Conservation (phyloP, 2,113 vertebrate species). For the Planiliza haematocheilus region DNA sequence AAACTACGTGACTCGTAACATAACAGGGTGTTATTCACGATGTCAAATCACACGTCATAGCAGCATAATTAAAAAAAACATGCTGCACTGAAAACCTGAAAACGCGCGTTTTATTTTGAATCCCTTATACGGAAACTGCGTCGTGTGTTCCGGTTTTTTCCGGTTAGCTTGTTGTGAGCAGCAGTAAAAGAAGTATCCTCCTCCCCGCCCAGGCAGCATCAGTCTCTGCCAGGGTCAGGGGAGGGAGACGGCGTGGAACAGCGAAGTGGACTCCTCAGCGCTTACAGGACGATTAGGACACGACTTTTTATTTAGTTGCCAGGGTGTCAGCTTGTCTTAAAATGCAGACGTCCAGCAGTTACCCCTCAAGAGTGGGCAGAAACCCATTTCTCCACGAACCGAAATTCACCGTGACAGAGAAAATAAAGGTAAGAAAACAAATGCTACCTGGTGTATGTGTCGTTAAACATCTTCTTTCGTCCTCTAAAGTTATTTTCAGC, state of each 20-base stretch:
- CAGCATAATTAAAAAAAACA: too few species aligned
- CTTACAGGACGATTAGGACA: not conserved
- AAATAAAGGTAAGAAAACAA: conserved; percentile 85
- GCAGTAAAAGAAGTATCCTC: not conserved
- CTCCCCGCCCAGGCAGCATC: conserved; percentile 15
- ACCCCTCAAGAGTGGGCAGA: conserved; percentile 65
- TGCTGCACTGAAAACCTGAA: too few species aligned
- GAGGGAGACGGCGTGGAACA: too few species aligned
- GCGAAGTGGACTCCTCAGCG: not conserved
- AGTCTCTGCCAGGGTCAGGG: not conserved
- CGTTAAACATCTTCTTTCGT: rapidly evolving
- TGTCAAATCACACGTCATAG: too few species aligned
- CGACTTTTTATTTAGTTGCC: not conserved
- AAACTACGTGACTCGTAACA: too few species aligned
- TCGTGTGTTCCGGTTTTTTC: rapidly evolving
- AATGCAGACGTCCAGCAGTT: conserved; percentile 84
- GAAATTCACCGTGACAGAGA: conserved; percentile 83
- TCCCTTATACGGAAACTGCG: not conserved
- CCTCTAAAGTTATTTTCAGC: too few species aligned
- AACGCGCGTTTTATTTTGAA: conserved; percentile 45
- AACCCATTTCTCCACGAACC: conserved; percentile 91
- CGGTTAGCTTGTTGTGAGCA: not conserved
- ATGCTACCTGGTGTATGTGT: too few species aligned
- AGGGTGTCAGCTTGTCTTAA: not conserved
- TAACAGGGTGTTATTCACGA: too few species aligned